Conservation (phyloP, 2,113 vertebrate species). For the Phalacrocorax carbo region DNA sequence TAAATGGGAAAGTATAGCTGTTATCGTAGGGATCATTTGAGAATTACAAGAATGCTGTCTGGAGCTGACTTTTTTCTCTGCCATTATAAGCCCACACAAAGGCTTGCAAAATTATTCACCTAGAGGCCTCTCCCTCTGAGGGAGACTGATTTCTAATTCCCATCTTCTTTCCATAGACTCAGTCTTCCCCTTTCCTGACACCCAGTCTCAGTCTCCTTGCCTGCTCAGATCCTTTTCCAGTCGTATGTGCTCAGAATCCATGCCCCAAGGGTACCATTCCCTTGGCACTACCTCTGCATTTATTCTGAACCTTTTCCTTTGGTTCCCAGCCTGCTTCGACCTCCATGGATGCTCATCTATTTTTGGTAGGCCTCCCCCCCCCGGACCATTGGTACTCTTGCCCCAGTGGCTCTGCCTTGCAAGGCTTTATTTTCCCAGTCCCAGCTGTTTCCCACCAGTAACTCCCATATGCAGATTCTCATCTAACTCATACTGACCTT, state of each 20-base stretch:
- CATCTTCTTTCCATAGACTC: background rate
- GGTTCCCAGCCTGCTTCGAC: conserved; percentile 20
- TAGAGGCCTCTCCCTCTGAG: background rate
- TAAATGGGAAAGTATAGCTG: background rate
- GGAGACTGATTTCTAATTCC: background rate
- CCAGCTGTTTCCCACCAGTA: background rate
- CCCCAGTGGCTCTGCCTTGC: background rate
- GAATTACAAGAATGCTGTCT: background rate
- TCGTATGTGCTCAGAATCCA: background rate
- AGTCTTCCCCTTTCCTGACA: background rate
- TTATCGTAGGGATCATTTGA: background rate
- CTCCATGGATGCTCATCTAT: background rate
- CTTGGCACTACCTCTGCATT: background rate
- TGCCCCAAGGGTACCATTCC: background rate
- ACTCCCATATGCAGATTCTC: background rate
- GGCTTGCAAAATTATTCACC: background rate
- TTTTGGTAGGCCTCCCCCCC: background rate
- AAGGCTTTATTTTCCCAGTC: background rate
- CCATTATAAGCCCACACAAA: background rate
- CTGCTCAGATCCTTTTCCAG: background rate
- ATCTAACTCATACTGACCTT: background rate
- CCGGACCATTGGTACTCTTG: background rate
- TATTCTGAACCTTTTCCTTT: conserved; percentile 42
- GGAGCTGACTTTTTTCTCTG: background rate
- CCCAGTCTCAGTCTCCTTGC: background rate